Evolutionary conservation across 2,113 vertebrate species (phyloP).

Genomic region (Charina bottae): DNA sequence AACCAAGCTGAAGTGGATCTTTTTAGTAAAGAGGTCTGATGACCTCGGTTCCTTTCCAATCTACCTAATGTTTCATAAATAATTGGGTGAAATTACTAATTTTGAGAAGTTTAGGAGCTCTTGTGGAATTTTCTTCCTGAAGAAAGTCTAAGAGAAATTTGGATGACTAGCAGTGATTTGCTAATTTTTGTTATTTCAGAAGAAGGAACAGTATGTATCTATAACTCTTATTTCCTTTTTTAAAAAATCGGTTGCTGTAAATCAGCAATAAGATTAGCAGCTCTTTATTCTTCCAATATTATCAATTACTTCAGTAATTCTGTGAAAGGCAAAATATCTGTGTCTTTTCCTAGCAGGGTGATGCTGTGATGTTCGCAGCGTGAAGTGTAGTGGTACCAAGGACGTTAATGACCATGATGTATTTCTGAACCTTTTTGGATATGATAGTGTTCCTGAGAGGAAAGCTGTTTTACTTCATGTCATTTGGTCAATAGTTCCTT

Average conservation of each 20-base stretch:
- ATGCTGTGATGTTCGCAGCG: no score
- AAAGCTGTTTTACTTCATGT: no score
- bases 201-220: background rate
- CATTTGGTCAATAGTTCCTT: background rate
- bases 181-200: background rate
- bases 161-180: background rate
- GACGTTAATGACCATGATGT: no score
- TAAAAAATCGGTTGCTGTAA: no score
- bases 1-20: background rate
- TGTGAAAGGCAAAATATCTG: background rate
- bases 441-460: no score
- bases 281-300: background rate
- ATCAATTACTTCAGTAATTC: no score
- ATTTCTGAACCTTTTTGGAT: no score
- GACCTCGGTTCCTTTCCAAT: background rate
- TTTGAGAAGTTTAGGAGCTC: no score
- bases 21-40: background rate
- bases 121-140: background rate
- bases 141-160: background rate
- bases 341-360: no score
- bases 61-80: background rate
- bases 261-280: background rate
- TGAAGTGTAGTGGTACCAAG: no score
- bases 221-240: background rate
- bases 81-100: background rate